These are phyloP conservation scores for Cherax destructor DNA, from an alignment of 1,140 invertebrate species.

Conservation along the genomic window DNA sequence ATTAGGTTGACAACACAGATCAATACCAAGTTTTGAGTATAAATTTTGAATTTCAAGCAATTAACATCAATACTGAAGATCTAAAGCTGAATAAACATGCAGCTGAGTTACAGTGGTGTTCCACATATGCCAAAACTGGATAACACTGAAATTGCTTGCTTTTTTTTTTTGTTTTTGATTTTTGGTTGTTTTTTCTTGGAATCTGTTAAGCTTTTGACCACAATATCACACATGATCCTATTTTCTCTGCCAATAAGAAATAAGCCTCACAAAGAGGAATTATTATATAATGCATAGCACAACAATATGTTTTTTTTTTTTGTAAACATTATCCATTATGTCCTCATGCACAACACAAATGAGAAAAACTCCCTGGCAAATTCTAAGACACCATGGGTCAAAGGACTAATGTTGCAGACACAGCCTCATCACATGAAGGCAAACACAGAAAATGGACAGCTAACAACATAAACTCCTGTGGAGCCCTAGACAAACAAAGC, in stretches of 20 bases:
- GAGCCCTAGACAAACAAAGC: slow-evolving; percentile 69
- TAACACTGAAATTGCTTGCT: slow-evolving; percentile 53
- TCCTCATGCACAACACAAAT: slow-evolving; percentile 69
- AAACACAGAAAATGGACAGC: slow-evolving; percentile 69
- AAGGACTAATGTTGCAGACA: slow-evolving; percentile 70
- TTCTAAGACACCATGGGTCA: slow-evolving; percentile 69
- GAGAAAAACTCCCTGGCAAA: slow-evolving; percentile 67
- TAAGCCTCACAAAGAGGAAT: slow-evolving; percentile 58
- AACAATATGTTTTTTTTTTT: slow-evolving; percentile 59
- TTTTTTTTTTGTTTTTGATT: slow-evolving; percentile 31
- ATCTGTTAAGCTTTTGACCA: slow-evolving; percentile 62
- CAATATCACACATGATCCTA: slow-evolving; percentile 65
- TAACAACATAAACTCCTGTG: slow-evolving; percentile 65
- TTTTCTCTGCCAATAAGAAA: slow-evolving; percentile 61
- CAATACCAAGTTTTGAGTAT: slow-evolving; percentile 35
- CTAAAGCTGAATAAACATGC: slow-evolving; percentile 61
- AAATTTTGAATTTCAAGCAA: slow-evolving; percentile 57
- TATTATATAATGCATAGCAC: slow-evolving; percentile 69
- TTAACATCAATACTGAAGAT: slow-evolving; percentile 60
- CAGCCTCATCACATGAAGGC: slow-evolving; percentile 70
- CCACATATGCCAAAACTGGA: slow-evolving; percentile 61
- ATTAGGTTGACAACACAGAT: slow-evolving; percentile 50
- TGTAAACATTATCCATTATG: slow-evolving; percentile 58
- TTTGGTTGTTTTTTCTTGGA: slow-evolving; percentile 34
- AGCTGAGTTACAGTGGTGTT: slow-evolving; percentile 54